phyloP scores from a whole-genome alignment of 2,113 vertebrate species.

The Phalacrocorax carbo region DNA sequence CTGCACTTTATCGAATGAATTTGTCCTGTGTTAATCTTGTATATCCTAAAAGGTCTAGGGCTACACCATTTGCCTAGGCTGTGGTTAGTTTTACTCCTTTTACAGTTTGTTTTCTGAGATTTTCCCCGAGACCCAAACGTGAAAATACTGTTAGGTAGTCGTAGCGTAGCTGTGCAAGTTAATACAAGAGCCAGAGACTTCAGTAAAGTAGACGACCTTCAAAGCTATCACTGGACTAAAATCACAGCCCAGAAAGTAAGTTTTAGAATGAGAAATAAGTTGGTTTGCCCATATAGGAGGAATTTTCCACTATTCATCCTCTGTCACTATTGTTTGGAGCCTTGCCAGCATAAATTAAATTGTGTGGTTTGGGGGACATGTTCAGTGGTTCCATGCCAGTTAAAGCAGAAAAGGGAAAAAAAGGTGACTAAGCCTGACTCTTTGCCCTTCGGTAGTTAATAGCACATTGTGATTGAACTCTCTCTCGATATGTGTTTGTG shows the following conservation, averaged over 20 bases:
- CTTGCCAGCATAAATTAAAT: neutral
- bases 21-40: neutral
- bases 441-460: neutral
- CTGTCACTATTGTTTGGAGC: neutral
- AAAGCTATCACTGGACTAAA: neutral
- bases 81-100: neutral
- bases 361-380: neutral
- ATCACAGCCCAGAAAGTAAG: neutral
- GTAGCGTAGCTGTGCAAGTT: neutral
- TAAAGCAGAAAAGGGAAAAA: neutral
- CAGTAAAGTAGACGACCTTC: neutral
- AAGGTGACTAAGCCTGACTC: neutral
- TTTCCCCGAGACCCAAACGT: neutral
- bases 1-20: slow-evolving; percentile 31
- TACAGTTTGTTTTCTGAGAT: neutral
- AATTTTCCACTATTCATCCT: neutral
- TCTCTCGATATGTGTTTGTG: slow-evolving; percentile 12
- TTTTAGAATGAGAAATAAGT: neutral
- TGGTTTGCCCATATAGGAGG: neutral
- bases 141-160: neutral
- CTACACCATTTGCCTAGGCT: neutral
- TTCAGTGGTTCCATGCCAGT: neutral
- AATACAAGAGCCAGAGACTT: neutral
- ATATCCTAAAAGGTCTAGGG: neutral
- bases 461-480: slow-evolving; percentile 26